phyloP scores from a whole-genome alignment of 2,113 vertebrate species.

The Cololabis saira region DNA sequence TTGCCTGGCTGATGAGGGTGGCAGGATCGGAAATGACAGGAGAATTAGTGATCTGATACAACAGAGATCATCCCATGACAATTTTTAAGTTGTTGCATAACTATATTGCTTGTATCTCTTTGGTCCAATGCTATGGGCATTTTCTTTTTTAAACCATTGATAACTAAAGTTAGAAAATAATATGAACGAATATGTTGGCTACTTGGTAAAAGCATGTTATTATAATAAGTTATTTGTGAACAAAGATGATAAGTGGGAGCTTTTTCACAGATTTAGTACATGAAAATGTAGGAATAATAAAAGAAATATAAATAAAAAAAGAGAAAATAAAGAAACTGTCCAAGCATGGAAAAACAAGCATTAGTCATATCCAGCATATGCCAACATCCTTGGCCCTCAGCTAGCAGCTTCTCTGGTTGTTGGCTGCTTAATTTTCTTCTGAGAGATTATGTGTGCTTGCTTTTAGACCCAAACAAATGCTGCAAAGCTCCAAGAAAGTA shows the following conservation, averaged over 20 bases:
- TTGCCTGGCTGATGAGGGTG: too few species aligned
- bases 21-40: too few species aligned
- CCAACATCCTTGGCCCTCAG: constrained; percentile 55
- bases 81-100: too few species aligned
- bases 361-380: constrained; percentile 61
- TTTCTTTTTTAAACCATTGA: too few species aligned
- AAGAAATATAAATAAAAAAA: too few species aligned
- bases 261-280: constrained; percentile 56
- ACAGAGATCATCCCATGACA: too few species aligned
- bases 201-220: constrained; percentile 67
- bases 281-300: constrained; percentile 57
- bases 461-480: constrained; percentile 76
- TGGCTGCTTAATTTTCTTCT: constrained; percentile 68
- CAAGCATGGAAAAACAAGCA: constrained; percentile 59
- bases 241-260: constrained; percentile 73
- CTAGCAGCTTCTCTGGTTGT: constrained; percentile 57
- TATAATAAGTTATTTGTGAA: constrained; percentile 82
- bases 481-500: constrained; percentile 62
- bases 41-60: too few species aligned
- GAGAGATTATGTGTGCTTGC: constrained; percentile 68
- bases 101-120: too few species aligned
- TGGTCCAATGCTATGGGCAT: too few species aligned
- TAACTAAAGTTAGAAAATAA: too few species aligned
- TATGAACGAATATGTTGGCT: too few species aligned
- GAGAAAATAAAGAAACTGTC: constrained; percentile 60